A percentile compares a stretch with the other conserved stretches of the same genome.
These are phyloP conservation scores for Diplolepis rosae DNA, from an alignment of 2,888 invertebrate genomes.

Conservation along the genomic window DNA sequence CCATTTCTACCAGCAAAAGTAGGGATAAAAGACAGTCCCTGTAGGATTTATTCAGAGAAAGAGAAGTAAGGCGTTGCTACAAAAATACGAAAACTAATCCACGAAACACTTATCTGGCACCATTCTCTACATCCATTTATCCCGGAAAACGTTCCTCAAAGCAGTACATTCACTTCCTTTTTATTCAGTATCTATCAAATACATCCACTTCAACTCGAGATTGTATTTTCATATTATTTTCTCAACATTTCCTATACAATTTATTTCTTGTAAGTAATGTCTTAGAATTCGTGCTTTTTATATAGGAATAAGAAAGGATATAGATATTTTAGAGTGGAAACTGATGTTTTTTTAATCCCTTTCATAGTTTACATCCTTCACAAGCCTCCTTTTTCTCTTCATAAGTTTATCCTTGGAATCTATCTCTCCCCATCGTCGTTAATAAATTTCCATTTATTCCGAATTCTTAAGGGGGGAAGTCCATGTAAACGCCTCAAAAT, in stretches of 20 bases:
- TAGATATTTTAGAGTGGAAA: not conserved
- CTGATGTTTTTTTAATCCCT: not conserved
- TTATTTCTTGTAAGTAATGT: too few relatives aligned
- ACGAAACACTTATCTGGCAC: constrained; percentile 28
- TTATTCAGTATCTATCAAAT: constrained; percentile 23
- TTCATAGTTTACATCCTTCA: too few relatives aligned
- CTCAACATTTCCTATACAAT: not conserved
- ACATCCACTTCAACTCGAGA: not conserved
- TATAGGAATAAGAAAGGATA: too few relatives aligned
- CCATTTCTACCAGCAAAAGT: constrained; percentile 54
- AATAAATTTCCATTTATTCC: too few relatives aligned
- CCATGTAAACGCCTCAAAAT: too few relatives aligned
- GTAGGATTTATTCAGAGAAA: constrained; percentile 60
- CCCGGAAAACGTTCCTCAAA: constrained; percentile 15
- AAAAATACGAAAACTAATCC: constrained; percentile 31
- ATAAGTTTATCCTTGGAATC: too few relatives aligned
- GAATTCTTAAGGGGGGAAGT: too few relatives aligned
- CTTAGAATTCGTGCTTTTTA: too few relatives aligned
- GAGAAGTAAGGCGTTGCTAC: constrained; percentile 31
- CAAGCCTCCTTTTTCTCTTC: too few relatives aligned
- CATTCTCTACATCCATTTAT: constrained; percentile 29
- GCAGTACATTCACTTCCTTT: constrained; percentile 5
- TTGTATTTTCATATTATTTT: constrained; percentile 24
- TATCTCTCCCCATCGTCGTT: too few relatives aligned
- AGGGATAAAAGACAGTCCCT: constrained; percentile 45